These are phyloP conservation scores for Nasonovia ribisnigri DNA, from an alignment of 2,888 invertebrate species.

Conservation along the genomic window DNA sequence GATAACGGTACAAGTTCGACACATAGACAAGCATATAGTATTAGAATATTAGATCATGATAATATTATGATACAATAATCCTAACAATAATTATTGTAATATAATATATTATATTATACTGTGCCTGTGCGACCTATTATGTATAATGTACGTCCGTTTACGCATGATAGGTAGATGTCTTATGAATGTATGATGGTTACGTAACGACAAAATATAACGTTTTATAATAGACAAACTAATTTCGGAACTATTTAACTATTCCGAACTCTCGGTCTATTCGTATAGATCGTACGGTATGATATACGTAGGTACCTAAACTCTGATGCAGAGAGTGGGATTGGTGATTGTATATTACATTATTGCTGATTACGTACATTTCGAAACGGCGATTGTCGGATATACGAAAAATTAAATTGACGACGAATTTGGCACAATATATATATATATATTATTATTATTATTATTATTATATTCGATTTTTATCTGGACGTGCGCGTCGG, in stretches of 20 bases:
- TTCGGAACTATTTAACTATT: not conserved
- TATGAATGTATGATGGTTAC: not conserved
- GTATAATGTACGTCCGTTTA: not conserved
- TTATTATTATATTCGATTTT: not conserved
- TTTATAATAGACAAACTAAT: conserved; percentile 6
- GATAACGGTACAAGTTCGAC: not conserved
- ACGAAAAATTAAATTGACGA: not conserved
- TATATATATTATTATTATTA: too few species aligned
- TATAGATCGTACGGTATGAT: not conserved
- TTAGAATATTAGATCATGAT: not conserved
- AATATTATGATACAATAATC: not conserved
- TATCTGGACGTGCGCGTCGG: not conserved
- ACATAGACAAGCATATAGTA: too few species aligned
- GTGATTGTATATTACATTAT: conserved; percentile 1
- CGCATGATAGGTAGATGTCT: not conserved
- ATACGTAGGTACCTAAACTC: not conserved
- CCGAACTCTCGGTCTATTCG: not conserved
- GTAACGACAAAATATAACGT: not conserved
- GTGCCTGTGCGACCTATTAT: not conserved
- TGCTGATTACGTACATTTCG: not conserved
- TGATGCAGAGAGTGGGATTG: not conserved
- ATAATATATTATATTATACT: not conserved
- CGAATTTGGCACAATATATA: not conserved
- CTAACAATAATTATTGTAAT: not conserved
- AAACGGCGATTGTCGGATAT: not conserved